These are phyloP conservation scores for Mactromeris polynyma DNA, from an alignment of 2,888 invertebrate genomes.

Conservation along the genomic window DNA sequence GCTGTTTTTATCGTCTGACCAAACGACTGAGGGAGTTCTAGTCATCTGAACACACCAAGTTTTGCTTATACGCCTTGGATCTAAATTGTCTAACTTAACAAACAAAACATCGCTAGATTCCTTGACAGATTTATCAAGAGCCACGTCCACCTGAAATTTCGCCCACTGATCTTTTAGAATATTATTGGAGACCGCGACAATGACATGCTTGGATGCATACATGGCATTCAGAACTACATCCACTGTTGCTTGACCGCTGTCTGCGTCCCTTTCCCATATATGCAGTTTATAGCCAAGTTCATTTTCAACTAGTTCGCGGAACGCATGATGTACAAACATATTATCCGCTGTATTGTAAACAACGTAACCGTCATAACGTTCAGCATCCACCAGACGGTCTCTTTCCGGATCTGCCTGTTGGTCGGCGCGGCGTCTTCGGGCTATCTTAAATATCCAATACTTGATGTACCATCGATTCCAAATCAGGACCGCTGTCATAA, in stretches of 20 bases:
- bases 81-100: slow-evolving; percentile 48
- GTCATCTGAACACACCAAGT: slow-evolving; percentile 60
- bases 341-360: slow-evolving; percentile 40
- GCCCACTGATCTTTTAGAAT: slow-evolving; percentile 48
- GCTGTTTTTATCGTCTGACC: slow-evolving; percentile 40
- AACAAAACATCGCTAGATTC: slow-evolving; percentile 17
- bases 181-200: slow-evolving; percentile 51
- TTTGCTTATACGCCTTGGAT: slow-evolving; percentile 40
- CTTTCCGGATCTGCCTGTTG: slow-evolving; percentile 16
- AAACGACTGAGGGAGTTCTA: slow-evolving; percentile 40
- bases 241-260: slow-evolving; percentile 29
- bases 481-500: neutral
- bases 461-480: slow-evolving; percentile 54
- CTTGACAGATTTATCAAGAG: slow-evolving; percentile 31
- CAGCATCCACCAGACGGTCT: slow-evolving; percentile 18
- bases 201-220: slow-evolving; percentile 29
- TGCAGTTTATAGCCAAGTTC: slow-evolving; percentile 39
- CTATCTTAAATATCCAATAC: slow-evolving; percentile 43
- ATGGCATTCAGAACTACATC: slow-evolving; percentile 47
- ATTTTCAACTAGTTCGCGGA: slow-evolving; percentile 37
- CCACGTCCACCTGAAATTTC: slow-evolving; percentile 51
- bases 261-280: slow-evolving; percentile 48
- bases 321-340: slow-evolving; percentile 30
- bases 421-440: neutral
- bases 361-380: slow-evolving; percentile 44